phyloP scores from a whole-genome alignment of 2,888 invertebrate genomes.

The Pomacea canaliculata region DNA sequence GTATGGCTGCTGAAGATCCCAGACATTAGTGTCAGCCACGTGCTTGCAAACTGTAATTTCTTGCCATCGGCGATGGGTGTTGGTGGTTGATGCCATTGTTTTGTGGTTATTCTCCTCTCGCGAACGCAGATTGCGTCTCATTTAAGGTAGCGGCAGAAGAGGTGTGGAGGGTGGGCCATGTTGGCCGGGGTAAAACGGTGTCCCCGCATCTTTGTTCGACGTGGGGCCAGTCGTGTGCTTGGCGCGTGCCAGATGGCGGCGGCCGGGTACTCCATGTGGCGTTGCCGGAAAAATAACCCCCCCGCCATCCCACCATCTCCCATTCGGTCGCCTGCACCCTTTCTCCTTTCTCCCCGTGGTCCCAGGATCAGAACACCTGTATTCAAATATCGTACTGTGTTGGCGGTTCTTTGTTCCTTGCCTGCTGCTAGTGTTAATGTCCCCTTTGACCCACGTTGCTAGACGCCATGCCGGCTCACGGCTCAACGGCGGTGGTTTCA shows the following conservation, averaged over 20 bases:
- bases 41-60: no score
- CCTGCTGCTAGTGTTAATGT: background rate
- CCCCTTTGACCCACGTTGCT: background rate
- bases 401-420: background rate
- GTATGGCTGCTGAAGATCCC: no score
- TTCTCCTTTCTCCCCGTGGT: background rate
- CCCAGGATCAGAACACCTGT: conserved; percentile 3
- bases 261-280: no score
- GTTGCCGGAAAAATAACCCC: background rate
- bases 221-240: conserved; percentile 2
- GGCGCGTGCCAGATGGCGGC: conserved; percentile 22
- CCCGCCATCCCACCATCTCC: background rate
- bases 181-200: background rate
- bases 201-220: background rate
- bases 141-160: no score
- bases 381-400: background rate
- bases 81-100: no score
- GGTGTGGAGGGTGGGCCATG: no score
- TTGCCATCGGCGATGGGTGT: no score
- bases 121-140: no score
- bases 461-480: background rate
- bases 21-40: no score
- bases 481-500: no score
- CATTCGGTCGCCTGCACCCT: background rate
- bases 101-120: no score